Percentiles rank a stretch among this genome's conserved stretches.
These are phyloP conservation scores for Hirtodrosophila histrioides DNA, from an alignment of 2,888 invertebrate genomes.

Conservation along the genomic window DNA sequence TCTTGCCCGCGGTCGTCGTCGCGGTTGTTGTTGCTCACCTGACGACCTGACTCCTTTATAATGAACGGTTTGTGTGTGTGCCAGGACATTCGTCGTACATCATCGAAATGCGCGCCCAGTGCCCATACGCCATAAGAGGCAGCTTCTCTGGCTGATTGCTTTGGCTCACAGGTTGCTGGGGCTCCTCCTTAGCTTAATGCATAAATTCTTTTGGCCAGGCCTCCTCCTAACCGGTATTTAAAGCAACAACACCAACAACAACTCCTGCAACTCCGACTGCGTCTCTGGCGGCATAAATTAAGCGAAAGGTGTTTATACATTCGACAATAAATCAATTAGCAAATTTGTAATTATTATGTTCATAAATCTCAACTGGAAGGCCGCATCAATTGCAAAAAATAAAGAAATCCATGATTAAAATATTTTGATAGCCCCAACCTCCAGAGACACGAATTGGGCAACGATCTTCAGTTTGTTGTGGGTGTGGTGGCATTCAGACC, in stretches of 20 bases:
- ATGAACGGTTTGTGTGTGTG: conserved; percentile 74
- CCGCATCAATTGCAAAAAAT: conserved; percentile 40
- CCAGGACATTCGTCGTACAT: conserved; percentile 80
- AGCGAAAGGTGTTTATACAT: conserved; percentile 72
- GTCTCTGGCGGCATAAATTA: conserved; percentile 66
- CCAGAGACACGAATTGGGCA: not conserved
- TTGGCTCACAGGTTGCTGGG: conserved; percentile 61
- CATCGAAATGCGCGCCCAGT: conserved; percentile 65
- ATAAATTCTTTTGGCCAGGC: conserved; percentile 65
- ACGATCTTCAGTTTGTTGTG: conserved; percentile 5
- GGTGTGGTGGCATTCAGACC: conserved; percentile 2
- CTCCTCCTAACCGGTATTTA: conserved; percentile 69
- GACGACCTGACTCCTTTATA: conserved; percentile 80
- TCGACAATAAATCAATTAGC: conserved; percentile 82
- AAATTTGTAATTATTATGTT: conserved; percentile 83
- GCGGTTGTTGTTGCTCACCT: conserved; percentile 55
- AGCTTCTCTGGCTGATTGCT: conserved; percentile 62
- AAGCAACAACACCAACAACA: conserved; percentile 41
- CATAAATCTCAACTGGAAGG: conserved; percentile 76
- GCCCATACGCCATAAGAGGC: conserved; percentile 7
- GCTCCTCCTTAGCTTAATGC: conserved; percentile 55
- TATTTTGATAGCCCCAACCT: conserved; percentile 51
- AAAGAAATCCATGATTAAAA: conserved; percentile 49
- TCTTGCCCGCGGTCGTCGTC: conserved; percentile 60
- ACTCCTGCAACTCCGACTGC: conserved; percentile 11